These are phyloP conservation scores for Eulemur mongoz DNA, from an alignment of 2,797 vertebrate genomes.

Conservation along the genomic window DNA sequence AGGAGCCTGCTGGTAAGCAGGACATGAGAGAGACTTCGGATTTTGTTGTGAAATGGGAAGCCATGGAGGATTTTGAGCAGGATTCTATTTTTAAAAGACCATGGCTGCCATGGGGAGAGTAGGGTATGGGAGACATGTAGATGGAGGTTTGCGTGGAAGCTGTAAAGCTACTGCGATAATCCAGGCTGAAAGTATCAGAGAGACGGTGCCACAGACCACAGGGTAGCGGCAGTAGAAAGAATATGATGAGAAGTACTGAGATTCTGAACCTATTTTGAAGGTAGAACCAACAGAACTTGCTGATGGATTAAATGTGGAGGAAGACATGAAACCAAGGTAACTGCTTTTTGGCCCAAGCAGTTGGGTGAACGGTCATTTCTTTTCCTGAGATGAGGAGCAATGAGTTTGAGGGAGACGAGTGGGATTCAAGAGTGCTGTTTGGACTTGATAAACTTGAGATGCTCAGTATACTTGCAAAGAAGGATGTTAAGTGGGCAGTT, in stretches of 20 bases:
- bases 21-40: not conserved
- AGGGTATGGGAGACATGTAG: not conserved
- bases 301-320: not conserved
- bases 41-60: not conserved
- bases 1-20: no score
- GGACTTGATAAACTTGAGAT: not conserved
- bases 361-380: not conserved
- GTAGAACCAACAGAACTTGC: not conserved
- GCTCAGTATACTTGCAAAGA: not conserved
- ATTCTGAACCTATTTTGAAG: not conserved
- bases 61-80: not conserved
- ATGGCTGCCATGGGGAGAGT: not conserved
- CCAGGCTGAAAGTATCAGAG: not conserved
- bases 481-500: not conserved
- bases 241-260: not conserved
- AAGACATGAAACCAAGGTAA: not conserved
- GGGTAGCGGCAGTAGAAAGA: not conserved
- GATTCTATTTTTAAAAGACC: not conserved
- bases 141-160: not conserved
- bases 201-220: not conserved
- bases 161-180: accelerated
- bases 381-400: not conserved
- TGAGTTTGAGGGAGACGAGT: not conserved
- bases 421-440: not conserved
- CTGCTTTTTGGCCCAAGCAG: not conserved